These are phyloP conservation scores for Exephanes ischioxanthus DNA, from an alignment of 2,888 invertebrate species.

Conservation along the genomic window DNA sequence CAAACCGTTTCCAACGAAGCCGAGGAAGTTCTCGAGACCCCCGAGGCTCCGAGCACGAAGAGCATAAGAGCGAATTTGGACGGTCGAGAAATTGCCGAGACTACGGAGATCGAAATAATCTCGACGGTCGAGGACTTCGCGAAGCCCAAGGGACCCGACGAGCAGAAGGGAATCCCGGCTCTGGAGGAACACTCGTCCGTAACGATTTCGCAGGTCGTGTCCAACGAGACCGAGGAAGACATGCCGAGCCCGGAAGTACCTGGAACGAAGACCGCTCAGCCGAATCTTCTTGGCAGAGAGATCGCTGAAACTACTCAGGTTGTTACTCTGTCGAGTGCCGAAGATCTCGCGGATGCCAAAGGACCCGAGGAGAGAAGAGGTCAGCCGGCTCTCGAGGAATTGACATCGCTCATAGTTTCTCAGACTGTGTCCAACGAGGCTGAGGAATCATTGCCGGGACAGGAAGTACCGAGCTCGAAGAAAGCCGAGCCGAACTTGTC, in stretches of 20 bases:
- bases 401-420: constrained; percentile 73
- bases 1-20: constrained; percentile 76
- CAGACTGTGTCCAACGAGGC: constrained; percentile 75
- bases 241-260: constrained; percentile 70
- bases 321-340: constrained; percentile 73
- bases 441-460: constrained; percentile 70
- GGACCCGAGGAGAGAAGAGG: constrained; percentile 77
- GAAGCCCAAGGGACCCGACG: constrained; percentile 71
- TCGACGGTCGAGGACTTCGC: constrained; percentile 74
- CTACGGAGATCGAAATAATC: constrained; percentile 75
- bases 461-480: constrained; percentile 75
- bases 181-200: constrained; percentile 77
- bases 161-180: constrained; percentile 73
- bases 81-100: constrained; percentile 79
- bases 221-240: constrained; percentile 75
- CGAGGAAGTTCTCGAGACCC: constrained; percentile 71
- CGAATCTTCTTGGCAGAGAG: constrained; percentile 80
- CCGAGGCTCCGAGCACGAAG: constrained; percentile 79
- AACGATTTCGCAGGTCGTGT: constrained; percentile 75
- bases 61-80: constrained; percentile 80
- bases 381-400: constrained; percentile 75
- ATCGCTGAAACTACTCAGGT: constrained; percentile 84
- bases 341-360: constrained; percentile 74
- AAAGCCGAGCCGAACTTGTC: constrained; percentile 75
- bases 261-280: constrained; percentile 74